These are phyloP conservation scores for Augochlorella aurata DNA, from an alignment of 2,888 invertebrate species.

Conservation along the genomic window DNA sequence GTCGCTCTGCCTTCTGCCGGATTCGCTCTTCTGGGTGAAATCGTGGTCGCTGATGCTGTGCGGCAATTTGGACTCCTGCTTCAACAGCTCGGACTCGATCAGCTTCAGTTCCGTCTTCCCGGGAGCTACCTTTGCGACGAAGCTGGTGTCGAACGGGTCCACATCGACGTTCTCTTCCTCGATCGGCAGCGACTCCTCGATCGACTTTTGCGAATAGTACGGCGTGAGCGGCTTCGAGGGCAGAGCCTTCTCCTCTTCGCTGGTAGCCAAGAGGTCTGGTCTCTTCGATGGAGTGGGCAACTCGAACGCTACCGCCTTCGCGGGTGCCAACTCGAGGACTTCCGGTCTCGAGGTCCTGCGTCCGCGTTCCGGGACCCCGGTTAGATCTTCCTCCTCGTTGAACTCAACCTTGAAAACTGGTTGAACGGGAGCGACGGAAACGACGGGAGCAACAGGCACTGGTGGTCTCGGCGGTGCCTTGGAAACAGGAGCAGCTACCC, in stretches of 20 bases:
- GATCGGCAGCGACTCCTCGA: slow-evolving; percentile 84
- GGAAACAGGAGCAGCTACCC: slow-evolving; percentile 38
- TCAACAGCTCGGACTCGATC: slow-evolving; percentile 83
- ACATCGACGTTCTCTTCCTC: slow-evolving; percentile 70
- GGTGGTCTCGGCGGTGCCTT: slow-evolving; percentile 64
- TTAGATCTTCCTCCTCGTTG: slow-evolving; percentile 38
- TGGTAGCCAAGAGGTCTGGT: slow-evolving; percentile 84
- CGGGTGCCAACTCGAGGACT: slow-evolving; percentile 80
- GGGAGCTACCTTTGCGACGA: slow-evolving; percentile 83
- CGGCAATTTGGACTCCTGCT: slow-evolving; percentile 64
- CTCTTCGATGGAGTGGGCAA: slow-evolving; percentile 83
- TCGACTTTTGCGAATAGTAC: slow-evolving; percentile 86
- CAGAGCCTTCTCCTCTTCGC: slow-evolving; percentile 85
- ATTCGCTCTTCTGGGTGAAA: slow-evolving; percentile 83
- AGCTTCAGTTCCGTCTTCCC: slow-evolving; percentile 84
- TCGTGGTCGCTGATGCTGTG: slow-evolving; percentile 87
- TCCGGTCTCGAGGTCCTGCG: slow-evolving; percentile 86
- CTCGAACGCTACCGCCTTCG: slow-evolving; percentile 85
- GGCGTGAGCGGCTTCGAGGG: slow-evolving; percentile 90
- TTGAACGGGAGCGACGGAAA: slow-evolving; percentile 13
- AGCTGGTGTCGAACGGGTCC: slow-evolving; percentile 88
- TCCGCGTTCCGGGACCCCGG: not conserved
- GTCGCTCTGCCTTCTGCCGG: slow-evolving; percentile 83
- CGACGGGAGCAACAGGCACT: slow-evolving; percentile 28
- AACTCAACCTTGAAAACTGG: slow-evolving; percentile 63